phyloP scores from a whole-genome alignment of 2,888 invertebrate genomes.

The Tachystola acroxantha region DNA sequence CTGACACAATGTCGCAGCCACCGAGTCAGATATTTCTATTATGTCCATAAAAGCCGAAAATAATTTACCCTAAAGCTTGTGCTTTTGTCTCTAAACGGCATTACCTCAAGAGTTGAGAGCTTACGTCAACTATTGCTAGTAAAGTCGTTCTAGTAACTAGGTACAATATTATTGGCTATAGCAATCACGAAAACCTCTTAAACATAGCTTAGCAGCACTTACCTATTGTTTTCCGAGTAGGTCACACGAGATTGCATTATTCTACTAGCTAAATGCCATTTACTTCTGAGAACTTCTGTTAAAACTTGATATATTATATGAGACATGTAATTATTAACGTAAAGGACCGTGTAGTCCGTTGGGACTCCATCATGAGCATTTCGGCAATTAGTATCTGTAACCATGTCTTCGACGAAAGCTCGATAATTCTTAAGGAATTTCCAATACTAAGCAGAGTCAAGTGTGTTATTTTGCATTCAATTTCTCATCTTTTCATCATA shows the following conservation, averaged over 20 bases:
- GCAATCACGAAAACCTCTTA: constrained; percentile 7
- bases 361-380: too few species aligned
- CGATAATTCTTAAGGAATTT: too few species aligned
- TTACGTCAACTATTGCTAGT: constrained; percentile 28
- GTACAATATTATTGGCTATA: constrained; percentile 6
- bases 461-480: too few species aligned
- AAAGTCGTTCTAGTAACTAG: constrained; percentile 5
- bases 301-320: too few species aligned
- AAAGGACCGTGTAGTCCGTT: too few species aligned
- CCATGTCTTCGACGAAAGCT: too few species aligned
- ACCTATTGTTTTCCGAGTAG: background rate
- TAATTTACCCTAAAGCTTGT: constrained; percentile 35
- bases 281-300: too few species aligned
- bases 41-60: constrained; percentile 55
- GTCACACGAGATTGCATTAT: background rate
- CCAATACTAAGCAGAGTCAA: too few species aligned
- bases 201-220: background rate
- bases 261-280: background rate
- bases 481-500: too few species aligned
- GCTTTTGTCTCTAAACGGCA: constrained; percentile 35
- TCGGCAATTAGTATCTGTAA: too few species aligned
- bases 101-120: constrained; percentile 23
- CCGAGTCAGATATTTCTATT: constrained; percentile 40
- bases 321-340: too few species aligned
- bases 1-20: constrained; percentile 27